phyloP scores from a whole-genome alignment of 2,113 vertebrate species.

The Corythaixoides concolor region DNA sequence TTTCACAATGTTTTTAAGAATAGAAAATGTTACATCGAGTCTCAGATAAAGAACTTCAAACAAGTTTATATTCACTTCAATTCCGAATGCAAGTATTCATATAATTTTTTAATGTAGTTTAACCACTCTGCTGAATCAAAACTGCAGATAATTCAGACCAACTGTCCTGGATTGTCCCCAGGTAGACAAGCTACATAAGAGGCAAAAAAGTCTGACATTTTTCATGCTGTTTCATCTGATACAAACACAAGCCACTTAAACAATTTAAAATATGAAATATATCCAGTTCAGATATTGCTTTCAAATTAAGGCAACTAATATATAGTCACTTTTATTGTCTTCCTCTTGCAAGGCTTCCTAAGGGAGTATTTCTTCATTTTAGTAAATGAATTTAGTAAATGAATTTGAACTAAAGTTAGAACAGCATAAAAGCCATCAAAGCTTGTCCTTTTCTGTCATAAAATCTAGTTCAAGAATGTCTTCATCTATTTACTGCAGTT shows the following conservation, averaged over 20 bases:
- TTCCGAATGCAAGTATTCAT: not conserved
- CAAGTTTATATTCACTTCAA: not conserved
- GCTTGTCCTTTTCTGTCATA: not conserved
- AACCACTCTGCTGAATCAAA: not conserved
- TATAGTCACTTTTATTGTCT: not conserved
- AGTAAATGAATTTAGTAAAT: not conserved
- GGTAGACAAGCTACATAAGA: not conserved
- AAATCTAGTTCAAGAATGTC: not conserved
- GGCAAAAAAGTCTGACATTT: not conserved
- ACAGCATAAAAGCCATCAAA: not conserved
- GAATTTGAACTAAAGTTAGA: not conserved
- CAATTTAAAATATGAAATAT: not conserved
- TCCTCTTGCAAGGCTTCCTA: not conserved
- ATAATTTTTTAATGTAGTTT: not conserved
- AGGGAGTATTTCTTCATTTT: not conserved
- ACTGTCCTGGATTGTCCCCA: not conserved
- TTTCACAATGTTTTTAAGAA: not conserved
- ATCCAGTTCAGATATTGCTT: not conserved
- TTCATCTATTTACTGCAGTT: not conserved
- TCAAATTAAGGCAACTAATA: not conserved
- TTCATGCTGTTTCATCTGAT: not conserved
- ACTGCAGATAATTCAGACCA: not conserved
- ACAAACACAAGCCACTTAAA: not conserved
- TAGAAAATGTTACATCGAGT: not conserved
- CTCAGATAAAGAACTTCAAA: not conserved